Base-by-base conservation (phyloP, 2,113 vertebrate genomes). In the Apaloderma vittatum region DNA sequence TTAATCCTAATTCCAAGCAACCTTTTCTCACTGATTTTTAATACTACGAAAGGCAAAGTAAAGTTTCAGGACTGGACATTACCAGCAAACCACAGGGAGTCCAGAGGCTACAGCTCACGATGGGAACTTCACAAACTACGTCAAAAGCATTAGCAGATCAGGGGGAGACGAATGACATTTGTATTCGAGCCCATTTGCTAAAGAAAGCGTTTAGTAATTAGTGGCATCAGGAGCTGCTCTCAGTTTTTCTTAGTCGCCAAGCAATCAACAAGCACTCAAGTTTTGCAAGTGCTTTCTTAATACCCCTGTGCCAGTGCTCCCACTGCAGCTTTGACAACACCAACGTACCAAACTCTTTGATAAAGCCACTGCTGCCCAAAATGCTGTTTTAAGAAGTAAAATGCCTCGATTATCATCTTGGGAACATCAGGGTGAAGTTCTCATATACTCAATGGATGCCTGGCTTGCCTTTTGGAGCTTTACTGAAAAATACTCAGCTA, bases 131-230 rank as follows among this genome's bases (percentile, higher is more conserved):
- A 93, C 82, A 92, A 93, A 91, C 23, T 13, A 57, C 43, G 76
- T 67, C 88, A 91, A 84, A 92, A 84, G 57, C 77, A 91, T 90
- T 78, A 94, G 45, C 23, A 58, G 93, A 23, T 82, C 49, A 66
- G 79, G 80, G 58, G 54, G 58, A 84, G 72, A 92, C 9, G 5
- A 85, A 77, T 37, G 88, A n/a, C 9, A n/a, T 65, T 45, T 11
- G 8, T 67, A 63, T 49, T 71, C 63, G 55, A 90, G 55, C 29
- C 48, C 67, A 46, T 77, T 61, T 83, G 77, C 67, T 93, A 83
- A 67, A 90, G 81, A 61, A 91, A 95, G 54, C 29, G 0, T 86
- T 95, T 78, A 78, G 90, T 52, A 24, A 51, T 23, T 61, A 94
- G 70, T 48, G 40, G 58, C 86, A 90, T 20, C 67, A 8, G 76